A percentile compares a stretch with the other conserved stretches of the same genome.
Evolutionary conservation across 2,797 vertebrate species (phyloP).

Genomic region (Bryconaethiops microstoma): DNA sequence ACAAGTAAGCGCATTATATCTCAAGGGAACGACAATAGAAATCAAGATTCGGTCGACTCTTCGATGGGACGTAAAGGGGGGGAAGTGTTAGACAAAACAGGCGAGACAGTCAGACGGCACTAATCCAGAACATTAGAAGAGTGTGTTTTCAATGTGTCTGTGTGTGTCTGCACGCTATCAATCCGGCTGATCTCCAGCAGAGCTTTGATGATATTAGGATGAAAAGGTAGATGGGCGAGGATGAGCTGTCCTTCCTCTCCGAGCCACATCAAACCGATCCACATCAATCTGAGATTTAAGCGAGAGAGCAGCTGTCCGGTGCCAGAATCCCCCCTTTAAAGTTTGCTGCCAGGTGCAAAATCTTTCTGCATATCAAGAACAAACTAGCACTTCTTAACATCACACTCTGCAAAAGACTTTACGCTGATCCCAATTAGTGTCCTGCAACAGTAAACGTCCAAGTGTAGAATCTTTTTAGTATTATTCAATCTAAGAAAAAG

Average conservation of each 20-base stretch:
- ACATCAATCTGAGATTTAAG: slow-evolving; percentile 53
- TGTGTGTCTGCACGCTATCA: slow-evolving; percentile 69
- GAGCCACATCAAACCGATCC: slow-evolving; percentile 52
- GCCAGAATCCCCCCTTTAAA: slow-evolving; percentile 40
- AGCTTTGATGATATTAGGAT: slow-evolving; percentile 53
- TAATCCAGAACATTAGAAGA: slow-evolving; percentile 65
- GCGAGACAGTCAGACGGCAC: slow-evolving; percentile 47
- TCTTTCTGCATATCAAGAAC: background rate
- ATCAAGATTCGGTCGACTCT: background rate
- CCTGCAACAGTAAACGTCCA: background rate
- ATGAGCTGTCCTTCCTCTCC: slow-evolving; percentile 50
- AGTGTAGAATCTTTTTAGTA: background rate
- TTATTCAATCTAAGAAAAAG: background rate
- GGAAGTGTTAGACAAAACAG: slow-evolving; percentile 33
- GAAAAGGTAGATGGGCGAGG: slow-evolving; percentile 47
- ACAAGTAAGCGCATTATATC: no score
- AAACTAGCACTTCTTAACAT: background rate
- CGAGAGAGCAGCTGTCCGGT: slow-evolving; percentile 46
- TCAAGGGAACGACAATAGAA: no score
- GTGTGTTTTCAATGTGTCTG: slow-evolving; percentile 66
- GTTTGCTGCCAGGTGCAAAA: slow-evolving; percentile 42
- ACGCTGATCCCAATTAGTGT: background rate
- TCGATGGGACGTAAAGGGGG: background rate
- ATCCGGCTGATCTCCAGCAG: slow-evolving; percentile 59
- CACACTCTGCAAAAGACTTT: background rate